Conservation (phyloP, 2,113 vertebrate genomes). For the Urocitellus parryii region DNA sequence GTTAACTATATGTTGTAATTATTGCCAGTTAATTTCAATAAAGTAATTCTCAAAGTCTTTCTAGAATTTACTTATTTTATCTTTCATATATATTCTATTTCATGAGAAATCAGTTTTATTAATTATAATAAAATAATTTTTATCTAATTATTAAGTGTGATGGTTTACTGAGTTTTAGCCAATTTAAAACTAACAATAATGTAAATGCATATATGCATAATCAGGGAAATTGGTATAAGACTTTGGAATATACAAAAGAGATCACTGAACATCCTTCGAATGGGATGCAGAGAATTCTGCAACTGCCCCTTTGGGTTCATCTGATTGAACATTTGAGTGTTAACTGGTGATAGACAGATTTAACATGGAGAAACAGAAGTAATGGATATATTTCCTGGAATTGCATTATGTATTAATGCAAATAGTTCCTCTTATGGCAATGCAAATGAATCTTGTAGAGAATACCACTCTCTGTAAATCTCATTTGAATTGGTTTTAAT, state of each 20-base stretch:
- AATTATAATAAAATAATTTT: not conserved
- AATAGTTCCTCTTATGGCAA: not conserved
- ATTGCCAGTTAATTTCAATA: not conserved
- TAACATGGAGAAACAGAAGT: not conserved
- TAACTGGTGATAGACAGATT: not conserved
- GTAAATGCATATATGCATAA: not conserved
- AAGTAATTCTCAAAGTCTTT: not conserved
- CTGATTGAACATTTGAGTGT: not conserved
- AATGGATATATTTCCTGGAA: not conserved
- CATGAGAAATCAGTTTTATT: not conserved
- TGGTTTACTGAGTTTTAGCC: not conserved
- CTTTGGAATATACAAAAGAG: not conserved
- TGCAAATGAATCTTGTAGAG: not conserved
- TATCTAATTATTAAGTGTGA: not conserved
- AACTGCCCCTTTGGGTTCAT: not conserved
- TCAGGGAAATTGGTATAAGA: not conserved
- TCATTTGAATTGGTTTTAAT: conserved; percentile 9
- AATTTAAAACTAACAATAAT: not conserved
- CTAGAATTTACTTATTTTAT: conserved; percentile 21
- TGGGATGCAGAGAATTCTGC: not conserved
- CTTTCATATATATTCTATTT: conserved; percentile 8
- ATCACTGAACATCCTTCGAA: not conserved
- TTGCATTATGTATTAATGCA: not conserved
- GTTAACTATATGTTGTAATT: not conserved
- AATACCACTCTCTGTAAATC: not conserved